A percentile compares a stretch with the other conserved stretches of the same genome.
These are phyloP conservation scores for Morpho achilles DNA, from an alignment of 2,888 invertebrate genomes.

Conservation along the genomic window DNA sequence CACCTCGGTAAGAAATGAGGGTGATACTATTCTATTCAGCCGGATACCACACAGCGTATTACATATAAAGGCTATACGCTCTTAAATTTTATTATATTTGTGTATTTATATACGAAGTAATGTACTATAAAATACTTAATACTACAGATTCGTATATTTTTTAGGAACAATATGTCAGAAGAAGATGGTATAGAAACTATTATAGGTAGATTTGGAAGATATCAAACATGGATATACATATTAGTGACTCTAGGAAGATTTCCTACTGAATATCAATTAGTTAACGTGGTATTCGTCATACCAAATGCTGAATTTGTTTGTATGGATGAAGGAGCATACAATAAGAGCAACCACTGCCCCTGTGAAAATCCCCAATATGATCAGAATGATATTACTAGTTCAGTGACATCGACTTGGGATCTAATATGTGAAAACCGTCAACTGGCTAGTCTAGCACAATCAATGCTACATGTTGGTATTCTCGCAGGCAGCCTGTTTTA, in stretches of 20 bases:
- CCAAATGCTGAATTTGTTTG: conserved; percentile 74
- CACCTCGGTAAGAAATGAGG: no score
- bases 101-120: no score
- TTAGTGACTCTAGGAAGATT: conserved; percentile 71
- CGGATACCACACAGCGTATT: no score
- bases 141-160: not conserved
- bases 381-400: conserved; percentile 68
- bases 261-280: conserved; percentile 78
- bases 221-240: conserved; percentile 74
- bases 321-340: conserved; percentile 46
- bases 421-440: conserved; percentile 78
- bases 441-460: conserved; percentile 76
- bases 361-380: conserved; percentile 75
- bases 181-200: conserved; percentile 59
- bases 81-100: no score
- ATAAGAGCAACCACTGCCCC: conserved; percentile 60
- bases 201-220: conserved; percentile 76
- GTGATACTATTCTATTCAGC: no score
- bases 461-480: conserved; percentile 77
- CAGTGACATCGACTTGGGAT: conserved; percentile 80
- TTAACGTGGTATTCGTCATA: conserved; percentile 77
- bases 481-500: conserved; percentile 75
- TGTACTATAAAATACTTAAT: no score
- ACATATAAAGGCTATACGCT: no score
- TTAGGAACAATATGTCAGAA: conserved; percentile 24